These are phyloP conservation scores for Morpho achilles DNA, from an alignment of 2,888 invertebrate species.

Conservation along the genomic window DNA sequence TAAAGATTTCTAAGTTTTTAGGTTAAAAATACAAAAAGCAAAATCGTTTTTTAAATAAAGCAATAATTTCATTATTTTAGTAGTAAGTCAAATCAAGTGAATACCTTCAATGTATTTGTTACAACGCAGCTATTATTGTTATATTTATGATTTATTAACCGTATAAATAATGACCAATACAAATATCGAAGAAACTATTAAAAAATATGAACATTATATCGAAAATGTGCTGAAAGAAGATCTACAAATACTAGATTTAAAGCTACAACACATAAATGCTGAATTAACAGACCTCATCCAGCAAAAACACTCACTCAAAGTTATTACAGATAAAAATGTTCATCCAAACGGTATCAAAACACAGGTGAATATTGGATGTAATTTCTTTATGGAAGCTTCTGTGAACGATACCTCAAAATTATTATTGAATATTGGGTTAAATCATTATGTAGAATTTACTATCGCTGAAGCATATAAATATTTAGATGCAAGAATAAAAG, in stretches of 20 bases:
- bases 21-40: no score
- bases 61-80: no score
- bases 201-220: conserved; percentile 84
- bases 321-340: conserved; percentile 76
- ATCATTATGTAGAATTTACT: conserved; percentile 86
- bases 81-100: no score
- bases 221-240: conserved; percentile 88
- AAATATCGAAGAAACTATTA: conserved; percentile 43
- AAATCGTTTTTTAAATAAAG: no score
- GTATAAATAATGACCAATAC: conserved; percentile 38
- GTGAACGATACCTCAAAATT: conserved; percentile 83
- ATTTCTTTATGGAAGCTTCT: conserved; percentile 89
- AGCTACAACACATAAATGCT: conserved; percentile 80
- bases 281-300: conserved; percentile 87
- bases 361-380: conserved; percentile 88
- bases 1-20: no score
- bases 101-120: no score
- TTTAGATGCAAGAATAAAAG: conserved; percentile 83
- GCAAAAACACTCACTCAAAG: conserved; percentile 84
- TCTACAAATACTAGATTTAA: conserved; percentile 78
- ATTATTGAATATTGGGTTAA: conserved; percentile 86
- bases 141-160: no score
- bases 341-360: conserved; percentile 68
- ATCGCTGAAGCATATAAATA: conserved; percentile 85
- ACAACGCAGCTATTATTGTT: no score